A percentile compares a stretch with the other conserved stretches of the same genome.
phyloP scores from a whole-genome alignment of 2,888 invertebrate genomes.

The Tinea pellionella region DNA sequence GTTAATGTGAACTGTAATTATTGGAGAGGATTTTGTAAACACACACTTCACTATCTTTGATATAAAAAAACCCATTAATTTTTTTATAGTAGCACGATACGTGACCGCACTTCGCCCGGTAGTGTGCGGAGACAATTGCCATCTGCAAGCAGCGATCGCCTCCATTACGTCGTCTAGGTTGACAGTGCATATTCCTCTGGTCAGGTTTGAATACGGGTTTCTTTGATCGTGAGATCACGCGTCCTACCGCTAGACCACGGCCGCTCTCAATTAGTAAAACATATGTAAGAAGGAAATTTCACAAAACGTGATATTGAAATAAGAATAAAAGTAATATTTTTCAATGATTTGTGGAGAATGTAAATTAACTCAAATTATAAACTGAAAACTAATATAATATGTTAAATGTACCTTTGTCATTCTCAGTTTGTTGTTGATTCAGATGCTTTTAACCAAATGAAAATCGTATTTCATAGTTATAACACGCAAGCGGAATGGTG shows the following conservation, averaged over 20 bases:
- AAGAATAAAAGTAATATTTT: not conserved
- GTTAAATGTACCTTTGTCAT: slow-evolving; percentile 1
- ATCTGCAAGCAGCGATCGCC: too few species aligned
- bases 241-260: too few species aligned
- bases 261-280: too few species aligned
- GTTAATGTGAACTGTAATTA: not conserved
- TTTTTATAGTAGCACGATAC: too few species aligned
- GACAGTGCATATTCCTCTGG: too few species aligned
- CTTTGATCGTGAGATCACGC: too few species aligned
- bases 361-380: not conserved
- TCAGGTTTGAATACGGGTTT: too few species aligned
- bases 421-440: not conserved
- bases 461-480: slow-evolving; percentile 57
- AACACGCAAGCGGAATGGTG: slow-evolving; percentile 29
- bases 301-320: not conserved
- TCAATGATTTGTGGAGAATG: not conserved
- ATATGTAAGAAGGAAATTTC: too few species aligned
- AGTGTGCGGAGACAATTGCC: too few species aligned
- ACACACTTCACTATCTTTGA: not conserved
- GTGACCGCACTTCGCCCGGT: too few species aligned
- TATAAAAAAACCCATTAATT: too few species aligned
- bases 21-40: not conserved
- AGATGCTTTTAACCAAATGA: slow-evolving; percentile 65
- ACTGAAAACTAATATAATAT: not conserved
- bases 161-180: too few species aligned